Evolutionary conservation across 2,113 vertebrate genomes (phyloP), one percentile per base, ranked within the genome.

Genomic region (Grus americana): DNA sequence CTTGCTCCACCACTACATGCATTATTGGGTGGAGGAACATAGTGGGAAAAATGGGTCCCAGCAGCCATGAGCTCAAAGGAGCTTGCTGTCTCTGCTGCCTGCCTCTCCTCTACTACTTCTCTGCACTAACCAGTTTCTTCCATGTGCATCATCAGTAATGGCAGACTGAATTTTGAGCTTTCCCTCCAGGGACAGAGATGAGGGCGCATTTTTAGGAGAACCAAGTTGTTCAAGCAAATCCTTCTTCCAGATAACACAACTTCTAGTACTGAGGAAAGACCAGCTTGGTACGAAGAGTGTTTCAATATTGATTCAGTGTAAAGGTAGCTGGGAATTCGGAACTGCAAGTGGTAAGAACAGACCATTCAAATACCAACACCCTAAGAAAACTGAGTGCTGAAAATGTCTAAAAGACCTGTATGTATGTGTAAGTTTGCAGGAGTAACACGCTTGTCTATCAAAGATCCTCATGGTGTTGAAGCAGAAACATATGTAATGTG

Each of bases 401-500:
- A 74, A 68, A 74, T 11, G 7, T 42, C 54, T 83, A 12, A 30
- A 49, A 52, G 34, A 65, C 40, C 17, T 87, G 11, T 46, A 13
- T 29, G n/a, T 26, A 11, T 57, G 78, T 58, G 52, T 32, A 73
- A 87, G 62, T 65, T 36, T 75, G 52, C 74, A 85, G 85, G 75
- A 92, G 67, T 89, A 86, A 29, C 57, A 61, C 5, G 0, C 40
- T 84, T 96, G 90, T 95, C 92, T 95, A 7, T 80, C 93, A 90
- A 19, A 80, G 73, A 76, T 95, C 34, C 59, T 85, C 4, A 0
- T 58, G 38, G 75, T 79, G 91, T 32, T 85, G 55, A 49, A 74
- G 30, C 46, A 96, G 73, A 87, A 83, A 76, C 81, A 79, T 58
- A 57, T 49, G 84, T 15, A 83, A 73, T 3, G 79, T 92, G 67